Base-by-base conservation (phyloP, 1,140 invertebrate genomes). In the Lerema accius region DNA sequence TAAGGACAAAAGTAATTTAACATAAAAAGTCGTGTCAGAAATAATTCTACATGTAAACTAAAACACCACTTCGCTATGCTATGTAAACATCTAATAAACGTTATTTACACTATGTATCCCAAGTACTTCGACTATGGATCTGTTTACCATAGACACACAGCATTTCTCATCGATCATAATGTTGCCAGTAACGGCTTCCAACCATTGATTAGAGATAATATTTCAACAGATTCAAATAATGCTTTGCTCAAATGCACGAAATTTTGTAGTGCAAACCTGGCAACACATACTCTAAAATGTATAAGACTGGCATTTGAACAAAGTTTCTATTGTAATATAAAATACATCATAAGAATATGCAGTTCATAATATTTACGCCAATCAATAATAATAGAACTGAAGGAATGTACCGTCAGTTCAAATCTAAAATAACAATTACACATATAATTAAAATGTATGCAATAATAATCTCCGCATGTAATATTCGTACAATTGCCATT, bases 301-400 rank as follows among this genome's bases (percentile, higher is more conserved):
- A 46, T 46, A 46, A 46, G 13, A 23, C 43, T 46, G 23, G 43
- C 43, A 23, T 46, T 46, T 46, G 43, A 46, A 46, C 43, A 23
- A 32, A 23, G 17, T n/a, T 11, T 17, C 19, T 23, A 23, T 11
- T 23, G 17, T 46, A 23, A 11, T 11, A 7, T 11, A 23, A 11
- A 43, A 43, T 19, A 4, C 15, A 43, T 10, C 11, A 5, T 9
- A 23, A 11, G 9, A 23, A 11, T 11, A 46, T 17, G 15, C 5
- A 11, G 10, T 23, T 23, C 6, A 46, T n/a, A 46, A 4, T 46
- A 46, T 46, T 23, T 10, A 23, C 4, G 19, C 43, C 43, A 14
- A 46, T 10, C 19, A 10, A 10, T 23, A 16, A 17, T 7, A 10
- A 19, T 16, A 23, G 15, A 32, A 9, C 5, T 11, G n/a, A 23